phyloP scores from a whole-genome alignment of 1,140 invertebrate species.

The Caenorhabditis remanei region DNA sequence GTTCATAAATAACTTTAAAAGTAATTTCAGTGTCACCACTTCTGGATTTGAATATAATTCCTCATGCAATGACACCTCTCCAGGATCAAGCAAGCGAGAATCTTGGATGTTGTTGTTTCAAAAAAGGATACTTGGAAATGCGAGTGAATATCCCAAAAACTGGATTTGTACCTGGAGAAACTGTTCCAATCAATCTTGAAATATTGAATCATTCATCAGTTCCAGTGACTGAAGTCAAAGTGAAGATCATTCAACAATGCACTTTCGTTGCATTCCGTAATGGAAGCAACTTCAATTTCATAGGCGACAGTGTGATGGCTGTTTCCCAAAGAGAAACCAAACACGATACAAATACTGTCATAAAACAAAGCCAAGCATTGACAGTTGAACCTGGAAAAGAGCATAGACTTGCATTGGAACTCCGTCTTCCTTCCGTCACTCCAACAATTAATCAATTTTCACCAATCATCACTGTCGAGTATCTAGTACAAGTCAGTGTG shows the following conservation, averaged over 20 bases:
- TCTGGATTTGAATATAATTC: not conserved
- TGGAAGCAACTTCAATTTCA: not conserved
- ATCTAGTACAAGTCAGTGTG: not conserved
- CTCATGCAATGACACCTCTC: conserved; percentile 6
- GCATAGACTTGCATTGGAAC: not conserved
- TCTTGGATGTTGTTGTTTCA: conserved; percentile 31
- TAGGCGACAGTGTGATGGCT: not conserved
- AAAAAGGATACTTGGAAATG: conserved; percentile 30
- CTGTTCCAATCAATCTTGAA: conserved; percentile 12
- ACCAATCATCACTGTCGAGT: conserved; percentile 6
- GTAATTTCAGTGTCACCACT: conserved; percentile 2
- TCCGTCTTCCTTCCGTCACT: conserved; percentile 16
- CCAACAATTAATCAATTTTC: conserved; percentile 8
- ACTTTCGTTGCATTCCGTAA: not conserved
- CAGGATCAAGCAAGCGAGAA: not conserved
- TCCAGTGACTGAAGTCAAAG: conserved; percentile 29
- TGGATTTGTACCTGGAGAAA: conserved; percentile 36
- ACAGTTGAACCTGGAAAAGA: conserved; percentile 4
- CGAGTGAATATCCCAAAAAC: conserved; percentile 32
- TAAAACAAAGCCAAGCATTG: not conserved
- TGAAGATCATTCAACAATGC: conserved; percentile 25
- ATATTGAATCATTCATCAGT: conserved; percentile 20
- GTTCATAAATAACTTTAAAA: not conserved
- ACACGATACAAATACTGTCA: not conserved
- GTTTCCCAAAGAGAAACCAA: not conserved